Conservation (phyloP, 2,113 vertebrate genomes). For the Dunckerocampus dactyliophorus region DNA sequence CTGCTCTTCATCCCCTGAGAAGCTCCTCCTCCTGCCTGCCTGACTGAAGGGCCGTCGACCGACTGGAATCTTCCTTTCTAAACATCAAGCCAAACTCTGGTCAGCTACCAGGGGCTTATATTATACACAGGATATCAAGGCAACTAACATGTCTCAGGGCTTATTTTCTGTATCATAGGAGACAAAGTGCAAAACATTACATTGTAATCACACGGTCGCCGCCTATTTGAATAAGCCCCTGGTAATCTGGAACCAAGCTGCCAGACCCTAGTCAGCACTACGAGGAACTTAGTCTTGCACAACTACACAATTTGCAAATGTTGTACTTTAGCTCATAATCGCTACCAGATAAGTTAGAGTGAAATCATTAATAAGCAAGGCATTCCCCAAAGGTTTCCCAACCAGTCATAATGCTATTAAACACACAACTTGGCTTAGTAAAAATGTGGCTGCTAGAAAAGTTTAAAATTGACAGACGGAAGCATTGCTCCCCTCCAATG, state of each 20-base stretch:
- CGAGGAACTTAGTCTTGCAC: not conserved
- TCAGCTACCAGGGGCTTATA: constrained; percentile 74
- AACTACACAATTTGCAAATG: not conserved
- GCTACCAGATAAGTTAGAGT: too few relatives aligned
- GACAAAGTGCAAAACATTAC: constrained; percentile 26
- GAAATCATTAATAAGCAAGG: too few relatives aligned
- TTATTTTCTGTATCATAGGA: constrained; percentile 15
- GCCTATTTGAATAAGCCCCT: constrained; percentile 46
- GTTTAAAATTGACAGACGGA: too few relatives aligned
- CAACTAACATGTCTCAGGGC: not conserved
- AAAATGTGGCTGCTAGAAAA: too few relatives aligned
- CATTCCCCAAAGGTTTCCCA: too few relatives aligned
- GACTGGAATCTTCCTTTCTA: constrained; percentile 94
- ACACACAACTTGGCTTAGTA: too few relatives aligned
- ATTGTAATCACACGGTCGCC: constrained; percentile 17
- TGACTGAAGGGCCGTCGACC: constrained; percentile 91
- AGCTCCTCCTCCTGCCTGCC: constrained; percentile 86
- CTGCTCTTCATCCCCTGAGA: constrained; percentile 88
- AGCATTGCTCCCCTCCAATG: too few relatives aligned
- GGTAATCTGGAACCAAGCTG: constrained; percentile 33
- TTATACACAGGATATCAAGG: constrained; percentile 40
- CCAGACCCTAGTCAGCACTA: constrained; percentile 7
- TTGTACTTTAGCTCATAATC: too few relatives aligned
- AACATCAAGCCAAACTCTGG: constrained; percentile 90
- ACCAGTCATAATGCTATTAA: too few relatives aligned